Evolutionary conservation across 1,140 invertebrate species (phyloP), one percentile per base, ranked within the genome.

Genomic region (Zelostemma sp.): DNA sequence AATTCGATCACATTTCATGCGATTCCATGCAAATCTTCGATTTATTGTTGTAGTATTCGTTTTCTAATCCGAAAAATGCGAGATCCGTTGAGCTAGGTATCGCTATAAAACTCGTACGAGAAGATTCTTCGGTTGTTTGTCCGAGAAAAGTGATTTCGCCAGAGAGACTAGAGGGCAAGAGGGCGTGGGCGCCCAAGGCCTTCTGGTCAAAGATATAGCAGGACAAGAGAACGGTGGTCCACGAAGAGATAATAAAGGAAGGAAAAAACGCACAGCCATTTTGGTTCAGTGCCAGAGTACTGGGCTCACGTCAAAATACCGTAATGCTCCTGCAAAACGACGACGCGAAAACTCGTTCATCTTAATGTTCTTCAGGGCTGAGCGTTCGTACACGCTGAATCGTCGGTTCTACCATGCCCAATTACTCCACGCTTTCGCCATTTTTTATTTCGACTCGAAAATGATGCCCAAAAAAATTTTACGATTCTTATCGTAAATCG

Each of bases 171-270:
- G 45, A 63, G 68, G 63, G 69, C 61, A 75, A 72, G 72, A 71
- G 72, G 76, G 77, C 75, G 78, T 81, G 74, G 78, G 80, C 75
- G 78, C 80, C 79, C 78, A 79, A 81, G 77, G 79, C 77, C 75
- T 80, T 79, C 74, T 75, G 74, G 73, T 78, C 68, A 72, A 78
- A 71, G 73, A 65, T 68, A 46, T 60, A 71, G 73, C 75, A 75
- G 73, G 74, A 79, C 73, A 73, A 60, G 67, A 59, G 59, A 74
- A 64, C 65, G 56, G 62, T 66, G 65, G 66, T 74, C 62, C 50
- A 63, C 54, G 55, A 55, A 46, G 43, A 60, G 61, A 21, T 65
- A 70, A 70, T 70, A 64, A 70, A 57, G 54, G 51, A 25, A 16
- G 56, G 38, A 62, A 67, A 63, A 66, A 62, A 35, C 40, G 21